Evolutionary conservation across 2,113 vertebrate species (phyloP), one percentile per base, ranked within the genome.

Genomic region (Myrmophylax atrothorax): DNA sequence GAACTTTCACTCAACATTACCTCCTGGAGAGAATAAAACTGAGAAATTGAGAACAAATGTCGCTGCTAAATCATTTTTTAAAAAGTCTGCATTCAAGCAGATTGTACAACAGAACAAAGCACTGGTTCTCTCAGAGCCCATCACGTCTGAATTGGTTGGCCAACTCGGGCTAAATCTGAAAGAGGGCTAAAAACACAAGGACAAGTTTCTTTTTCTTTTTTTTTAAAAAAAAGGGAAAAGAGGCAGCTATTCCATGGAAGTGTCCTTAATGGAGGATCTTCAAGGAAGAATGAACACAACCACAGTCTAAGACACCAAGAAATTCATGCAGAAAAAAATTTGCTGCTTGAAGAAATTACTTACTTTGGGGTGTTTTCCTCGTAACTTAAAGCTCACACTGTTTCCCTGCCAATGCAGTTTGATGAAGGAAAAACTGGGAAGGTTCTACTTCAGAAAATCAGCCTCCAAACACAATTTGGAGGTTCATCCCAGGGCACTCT

Each of bases 11-110:
- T 94, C 50, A 42, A 66, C 76, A n/a, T 60, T 52, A 69, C 73
- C 86, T 89, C 80, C 88, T 35, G 64, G 25, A 53, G 68, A 70
- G 82, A 20, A 38, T 37, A 56, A 63, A 81, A 81, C 58, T 19
- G n/a, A 59, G 35, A 91, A 92, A 92, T 40, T 42, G 46, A 84
- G 73, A 88, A 81, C 94, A 89, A 94, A 77, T 67, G 86, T 58
- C 4, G 3, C 50, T 46, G 60, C 47, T 84, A 69, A 88, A 67
- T 24, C 14, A 47, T 25, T 75, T 1, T 8, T 33, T 52, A 18
- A 52, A 60, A 17, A 46, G 7, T 6, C 1, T 1, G 38, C 35
- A 63, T 66, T 62, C 20, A 46, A 73, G 47, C 74, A 80, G 67
- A 58, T 3, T 19, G 44, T 40, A 53, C 1, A 1, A 8, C 8